phyloP scores from a whole-genome alignment of 1,140 invertebrate genomes.

The Drosophila ironensis region DNA sequence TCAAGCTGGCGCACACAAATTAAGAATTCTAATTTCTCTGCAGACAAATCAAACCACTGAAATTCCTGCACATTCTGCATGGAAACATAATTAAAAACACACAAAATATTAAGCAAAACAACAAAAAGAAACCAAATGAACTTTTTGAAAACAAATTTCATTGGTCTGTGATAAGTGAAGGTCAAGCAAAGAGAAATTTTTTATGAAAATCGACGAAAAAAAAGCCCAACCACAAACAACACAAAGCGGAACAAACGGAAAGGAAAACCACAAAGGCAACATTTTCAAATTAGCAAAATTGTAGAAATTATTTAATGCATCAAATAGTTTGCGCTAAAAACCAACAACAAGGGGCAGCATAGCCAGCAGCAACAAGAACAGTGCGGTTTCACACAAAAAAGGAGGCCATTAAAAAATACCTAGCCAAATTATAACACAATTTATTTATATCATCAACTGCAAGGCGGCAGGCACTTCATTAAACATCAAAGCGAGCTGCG shows the following conservation, averaged over 20 bases:
- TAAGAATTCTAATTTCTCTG: background rate
- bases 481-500: constrained; percentile 74
- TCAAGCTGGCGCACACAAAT: background rate
- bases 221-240: constrained; percentile 32
- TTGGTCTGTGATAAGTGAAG: constrained; percentile 82
- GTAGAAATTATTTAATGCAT: constrained; percentile 75
- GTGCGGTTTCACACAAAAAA: constrained; percentile 47
- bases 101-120: too few relatives aligned
- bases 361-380: constrained; percentile 30
- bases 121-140: constrained; percentile 53
- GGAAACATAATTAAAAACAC: constrained; percentile 20
- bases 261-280: constrained; percentile 58
- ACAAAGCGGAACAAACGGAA: constrained; percentile 45
- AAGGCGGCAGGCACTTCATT: constrained; percentile 68
- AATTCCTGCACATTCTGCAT: constrained; percentile 12
- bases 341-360: constrained; percentile 20
- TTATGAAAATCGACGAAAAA: constrained; percentile 37
- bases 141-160: constrained; percentile 60
- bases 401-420: constrained; percentile 53
- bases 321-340: constrained; percentile 63
- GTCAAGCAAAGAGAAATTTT: constrained; percentile 53
- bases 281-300: constrained; percentile 72
- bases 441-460: constrained; percentile 67
- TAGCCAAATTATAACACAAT: constrained; percentile 72
- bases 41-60: background rate